Percentiles rank a stretch among this genome's conserved stretches.
Evolutionary conservation across 2,797 vertebrate genomes (phyloP).

Genomic region (Strix occidentalis): DNA sequence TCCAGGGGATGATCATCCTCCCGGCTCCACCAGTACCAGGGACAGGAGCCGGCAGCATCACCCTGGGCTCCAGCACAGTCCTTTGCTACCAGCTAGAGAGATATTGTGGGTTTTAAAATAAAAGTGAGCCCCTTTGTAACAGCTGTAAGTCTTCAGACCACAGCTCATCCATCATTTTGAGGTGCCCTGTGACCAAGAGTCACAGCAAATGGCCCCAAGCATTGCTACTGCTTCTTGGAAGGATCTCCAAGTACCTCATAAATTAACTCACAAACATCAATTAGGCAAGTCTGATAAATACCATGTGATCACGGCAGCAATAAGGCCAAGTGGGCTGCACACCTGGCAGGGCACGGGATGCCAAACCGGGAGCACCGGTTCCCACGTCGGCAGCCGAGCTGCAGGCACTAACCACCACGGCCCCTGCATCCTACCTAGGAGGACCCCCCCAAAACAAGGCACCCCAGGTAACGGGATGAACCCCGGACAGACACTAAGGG

Average conservation of each 20-base stretch:
- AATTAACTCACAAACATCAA: neutral
- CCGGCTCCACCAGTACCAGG: neutral
- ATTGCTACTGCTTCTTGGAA: neutral
- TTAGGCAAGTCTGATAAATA: neutral
- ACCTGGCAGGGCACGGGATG: rapidly evolving
- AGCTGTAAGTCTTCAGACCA: neutral
- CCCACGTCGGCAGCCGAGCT: neutral
- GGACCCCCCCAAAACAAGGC: neutral
- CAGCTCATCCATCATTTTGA: neutral
- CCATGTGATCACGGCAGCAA: rapidly evolving
- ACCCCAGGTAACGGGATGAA: neutral
- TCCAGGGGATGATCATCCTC: neutral
- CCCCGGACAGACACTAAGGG: neutral
- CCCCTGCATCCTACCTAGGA: neutral
- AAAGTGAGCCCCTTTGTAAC: neutral
- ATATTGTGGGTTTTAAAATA: neutral
- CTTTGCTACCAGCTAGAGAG: neutral
- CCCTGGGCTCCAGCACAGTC: rapidly evolving
- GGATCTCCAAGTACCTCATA: neutral
- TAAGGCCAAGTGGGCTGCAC: rapidly evolving
- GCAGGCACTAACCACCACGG: neutral
- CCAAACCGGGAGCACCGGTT: neutral
- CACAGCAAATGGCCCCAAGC: neutral
- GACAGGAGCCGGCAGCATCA: rapidly evolving
- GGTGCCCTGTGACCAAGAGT: neutral